Evolutionary conservation across 37 sponge, comb jelly and placozoan species (phyloP), one percentile per base, ranked within the genome.

Genomic region (Chondrilla cf. caribensis): DNA sequence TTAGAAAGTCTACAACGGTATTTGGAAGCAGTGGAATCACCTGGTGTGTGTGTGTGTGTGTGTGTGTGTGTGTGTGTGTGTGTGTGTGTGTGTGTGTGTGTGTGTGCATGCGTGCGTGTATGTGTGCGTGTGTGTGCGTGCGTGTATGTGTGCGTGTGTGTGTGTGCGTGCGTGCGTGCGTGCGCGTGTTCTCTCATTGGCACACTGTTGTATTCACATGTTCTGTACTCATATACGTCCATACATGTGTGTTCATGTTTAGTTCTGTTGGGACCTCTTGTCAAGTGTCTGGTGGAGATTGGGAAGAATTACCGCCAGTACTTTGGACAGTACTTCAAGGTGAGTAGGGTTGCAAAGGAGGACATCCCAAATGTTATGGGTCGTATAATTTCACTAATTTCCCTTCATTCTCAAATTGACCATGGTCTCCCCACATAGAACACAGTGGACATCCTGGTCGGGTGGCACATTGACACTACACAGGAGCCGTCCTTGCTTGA

Each of bases 401-500:
- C 22, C 64, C 15, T 15, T 28, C 64, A 62, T 29, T 62, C 29
- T 7, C 15, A 19, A n/a, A 6, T 62, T 7, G 22, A 62, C 8
- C 25, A 6, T 17, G 31, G 19, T 21, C 70, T 26, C 17, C 47
- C 21, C 43, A n/a, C 38, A 17, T 33, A 84, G 94, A 87, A 90
- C 54, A 84, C 77, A 19, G 90, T 94, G 24, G 96, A 95, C 81
- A 86, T 95, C 60, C 88, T 95, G 38, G 88, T 95, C 19, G 96
- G 96, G 21, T 95, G 96, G 96, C 96, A 95, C 84, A 95, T 95
- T 64, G 96, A 95, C 68, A 90, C 88, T 18, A 71, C 82, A 42
- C 90, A 92, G 58, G 88, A 91, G 31, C 85, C 72, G 2, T 35
- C 79, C 0, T 85, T 95, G 36, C 81, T 89, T 22, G 70, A 84